A percentile compares a stretch with the other conserved stretches of the same genome.
Evolutionary conservation across 2,888 invertebrate genomes (phyloP).

Genomic region (Ypsolopha scabrella): DNA sequence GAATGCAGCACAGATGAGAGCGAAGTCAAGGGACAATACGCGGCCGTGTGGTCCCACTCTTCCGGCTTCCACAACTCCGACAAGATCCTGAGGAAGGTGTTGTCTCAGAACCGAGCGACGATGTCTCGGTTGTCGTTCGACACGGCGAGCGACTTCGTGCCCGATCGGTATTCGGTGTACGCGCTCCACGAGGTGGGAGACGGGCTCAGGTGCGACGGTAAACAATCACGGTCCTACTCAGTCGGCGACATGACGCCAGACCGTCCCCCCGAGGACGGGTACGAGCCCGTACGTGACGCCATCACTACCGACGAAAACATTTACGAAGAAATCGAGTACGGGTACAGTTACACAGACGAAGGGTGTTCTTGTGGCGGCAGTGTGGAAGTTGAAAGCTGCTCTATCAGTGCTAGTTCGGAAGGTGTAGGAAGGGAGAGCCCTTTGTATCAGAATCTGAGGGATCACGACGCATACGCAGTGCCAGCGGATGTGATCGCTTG

Average conservation of each 20-base stretch:
- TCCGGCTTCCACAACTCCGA: slow-evolving; percentile 60
- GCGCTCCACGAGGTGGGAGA: slow-evolving; percentile 57
- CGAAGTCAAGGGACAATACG: slow-evolving; percentile 35
- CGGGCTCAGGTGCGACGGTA: slow-evolving; percentile 35
- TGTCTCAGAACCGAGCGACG: slow-evolving; percentile 46
- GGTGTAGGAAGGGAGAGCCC: slow-evolving; percentile 56
- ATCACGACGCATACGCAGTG: slow-evolving; percentile 58
- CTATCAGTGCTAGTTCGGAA: slow-evolving; percentile 56
- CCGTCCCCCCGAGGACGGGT: slow-evolving; percentile 55
- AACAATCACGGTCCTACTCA: slow-evolving; percentile 17
- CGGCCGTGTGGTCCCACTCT: slow-evolving; percentile 55
- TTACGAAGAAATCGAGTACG: slow-evolving; percentile 61
- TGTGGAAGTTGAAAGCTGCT: slow-evolving; percentile 58
- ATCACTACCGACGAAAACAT: slow-evolving; percentile 54
- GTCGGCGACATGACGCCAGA: slow-evolving; percentile 48
- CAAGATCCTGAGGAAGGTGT: slow-evolving; percentile 39
- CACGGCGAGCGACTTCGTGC: slow-evolving; percentile 45
- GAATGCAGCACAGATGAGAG: slow-evolving; percentile 45
- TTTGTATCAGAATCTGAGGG: slow-evolving; percentile 55
- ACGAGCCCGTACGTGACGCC: slow-evolving; percentile 59
- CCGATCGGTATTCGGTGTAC: slow-evolving; percentile 46
- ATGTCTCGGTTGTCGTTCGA: slow-evolving; percentile 52
- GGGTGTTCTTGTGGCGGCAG: slow-evolving; percentile 60
- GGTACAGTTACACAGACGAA: slow-evolving; percentile 51
- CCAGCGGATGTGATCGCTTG: slow-evolving; percentile 65